Percentiles rank a stretch among this genome's conserved stretches.
phyloP scores from a whole-genome alignment of 1,140 invertebrate species.

The Drosophila aff. region DNA sequence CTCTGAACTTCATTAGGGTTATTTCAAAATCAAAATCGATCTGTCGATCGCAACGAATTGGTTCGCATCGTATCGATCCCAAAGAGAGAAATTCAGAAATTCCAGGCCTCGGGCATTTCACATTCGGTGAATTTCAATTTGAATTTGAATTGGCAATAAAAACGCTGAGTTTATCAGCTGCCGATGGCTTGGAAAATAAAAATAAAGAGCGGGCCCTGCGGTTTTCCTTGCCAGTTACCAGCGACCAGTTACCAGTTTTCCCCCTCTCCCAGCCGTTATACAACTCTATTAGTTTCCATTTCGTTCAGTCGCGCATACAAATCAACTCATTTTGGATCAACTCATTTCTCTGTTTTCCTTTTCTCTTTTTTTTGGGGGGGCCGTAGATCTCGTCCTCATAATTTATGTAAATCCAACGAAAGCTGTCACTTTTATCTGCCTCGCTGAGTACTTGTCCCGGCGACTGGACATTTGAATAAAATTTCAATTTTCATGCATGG shows the following conservation, averaged over 20 bases:
- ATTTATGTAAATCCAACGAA: conserved; percentile 72
- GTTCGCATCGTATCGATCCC: conserved; percentile 21
- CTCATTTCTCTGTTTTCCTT: neutral
- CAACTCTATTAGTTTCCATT: conserved; percentile 79
- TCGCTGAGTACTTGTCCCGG: conserved; percentile 20
- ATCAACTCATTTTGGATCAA: conserved; percentile 68
- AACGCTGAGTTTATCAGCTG: conserved; percentile 75
- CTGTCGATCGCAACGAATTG: conserved; percentile 27
- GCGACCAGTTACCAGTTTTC: conserved; percentile 41
- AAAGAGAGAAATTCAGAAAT: conserved; percentile 16
- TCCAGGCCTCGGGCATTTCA: conserved; percentile 26
- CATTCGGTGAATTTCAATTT: conserved; percentile 57
- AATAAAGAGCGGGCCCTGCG: conserved; percentile 25
- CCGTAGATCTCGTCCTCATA: conserved; percentile 54
- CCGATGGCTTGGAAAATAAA: conserved; percentile 38
- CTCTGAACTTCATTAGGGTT: conserved; percentile 32
- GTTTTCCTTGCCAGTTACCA: conserved; percentile 44
- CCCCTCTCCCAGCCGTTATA: conserved; percentile 51
- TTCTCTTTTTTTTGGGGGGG: conserved; percentile 17
- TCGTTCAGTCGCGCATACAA: conserved; percentile 64
- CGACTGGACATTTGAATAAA: conserved; percentile 64
- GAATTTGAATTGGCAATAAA: conserved; percentile 77
- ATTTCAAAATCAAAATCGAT: conserved; percentile 38
- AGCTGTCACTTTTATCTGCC: conserved; percentile 51
- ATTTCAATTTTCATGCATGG: conserved; percentile 77